These are phyloP conservation scores for Macrobrachium rosenbergii DNA, from an alignment of 1,140 invertebrate genomes.

Conservation along the genomic window DNA sequence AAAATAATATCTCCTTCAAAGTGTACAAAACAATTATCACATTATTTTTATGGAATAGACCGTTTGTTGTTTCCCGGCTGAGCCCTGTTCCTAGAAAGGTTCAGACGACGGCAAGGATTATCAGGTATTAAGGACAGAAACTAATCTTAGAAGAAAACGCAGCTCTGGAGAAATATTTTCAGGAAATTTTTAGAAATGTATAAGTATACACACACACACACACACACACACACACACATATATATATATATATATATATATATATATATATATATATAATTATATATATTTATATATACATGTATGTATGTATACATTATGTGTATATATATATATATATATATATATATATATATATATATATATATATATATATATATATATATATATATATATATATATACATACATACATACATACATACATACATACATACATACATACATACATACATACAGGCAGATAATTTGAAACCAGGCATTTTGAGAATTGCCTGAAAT, in stretches of 20 bases:
- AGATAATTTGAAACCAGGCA: not conserved
- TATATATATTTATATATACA: slow-evolving; percentile 6
- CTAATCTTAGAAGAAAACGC: no score
- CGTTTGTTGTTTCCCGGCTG: no score
- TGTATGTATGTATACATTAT: not conserved
- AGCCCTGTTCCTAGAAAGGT: no score
- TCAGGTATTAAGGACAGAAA: no score
- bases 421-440: slow-evolving; percentile 15
- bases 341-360: no score
- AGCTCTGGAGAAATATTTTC: not conserved
- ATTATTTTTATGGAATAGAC: no score
- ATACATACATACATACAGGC: slow-evolving; percentile 15
- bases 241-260: slow-evolving; percentile 16
- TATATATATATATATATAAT: slow-evolving; percentile 15
- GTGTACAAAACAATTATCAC: no score
- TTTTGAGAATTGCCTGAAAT: no score
- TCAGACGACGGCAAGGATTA: no score
- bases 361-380: no score
- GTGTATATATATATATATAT: no score
- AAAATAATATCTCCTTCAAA: not conserved
- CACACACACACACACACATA: not conserved
- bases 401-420: not conserved
- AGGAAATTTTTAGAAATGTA: not conserved
- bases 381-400: slow-evolving; percentile 27
- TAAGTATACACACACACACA: not conserved